Evolutionary conservation across 2,888 invertebrate genomes (phyloP), one percentile per base, ranked within the genome.

Genomic region (Zhengitettix transpicula): DNA sequence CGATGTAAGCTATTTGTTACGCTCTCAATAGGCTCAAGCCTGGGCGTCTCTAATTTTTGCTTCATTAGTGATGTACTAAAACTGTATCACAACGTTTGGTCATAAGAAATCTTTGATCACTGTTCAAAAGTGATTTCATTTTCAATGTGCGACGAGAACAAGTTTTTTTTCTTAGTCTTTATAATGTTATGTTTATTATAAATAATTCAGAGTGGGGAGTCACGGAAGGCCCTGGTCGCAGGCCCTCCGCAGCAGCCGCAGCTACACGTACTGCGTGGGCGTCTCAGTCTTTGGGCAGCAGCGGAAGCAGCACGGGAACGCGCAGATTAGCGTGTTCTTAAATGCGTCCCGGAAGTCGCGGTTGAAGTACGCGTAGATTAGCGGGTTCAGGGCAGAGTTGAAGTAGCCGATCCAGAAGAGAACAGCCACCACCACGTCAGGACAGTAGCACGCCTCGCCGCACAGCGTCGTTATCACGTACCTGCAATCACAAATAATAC

Each of bases 311-410:
- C 89, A 89, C 60, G 87, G 97, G 70, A 92, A 78, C 40, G 89
- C 86, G 71, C 89, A 89, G 74, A 87, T 83, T 64, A 93, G 78
- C 51, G 92, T 92, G 72, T 90, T 89, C 74, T 89, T 90, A 76
- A 97, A 97, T 63, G 97, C 96, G 74, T 92, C 90, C 72, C 97
- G 84, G 74, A 98, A 97, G 74, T 98, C 97, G 53, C 93, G 82
- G 75, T 95, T 95, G 77, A 94, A 95, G 74, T 93, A 94, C 64
- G 95, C 95, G 75, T 94, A 95, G 69, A 97, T 93, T 65, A 96
- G 78, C 1, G 96, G 96, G 74, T 97, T 97, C 61, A 96, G 78
- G 58, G 92, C 91, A 14, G 93, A 93, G 76, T 96, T 96, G 77
- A 92, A 91, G 77, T 98, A 98, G 62, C 98, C 97, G 68, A 97